Conservation (phyloP, 2,113 vertebrate genomes). For the Nothoprocta perdicaria region DNA sequence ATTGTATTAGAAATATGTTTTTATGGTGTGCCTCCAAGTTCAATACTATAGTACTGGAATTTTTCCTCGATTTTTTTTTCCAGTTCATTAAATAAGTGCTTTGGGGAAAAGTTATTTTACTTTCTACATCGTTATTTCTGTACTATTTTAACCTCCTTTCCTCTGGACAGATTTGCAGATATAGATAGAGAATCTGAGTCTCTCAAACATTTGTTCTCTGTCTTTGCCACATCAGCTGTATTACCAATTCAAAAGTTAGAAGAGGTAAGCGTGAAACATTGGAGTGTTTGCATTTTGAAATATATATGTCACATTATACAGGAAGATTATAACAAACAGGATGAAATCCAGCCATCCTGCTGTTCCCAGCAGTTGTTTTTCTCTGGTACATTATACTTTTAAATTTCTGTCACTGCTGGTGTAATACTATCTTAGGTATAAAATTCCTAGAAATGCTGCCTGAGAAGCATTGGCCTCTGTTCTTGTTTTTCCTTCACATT, state of each 20-base stretch:
- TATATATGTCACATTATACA: not conserved
- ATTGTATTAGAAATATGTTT: not conserved
- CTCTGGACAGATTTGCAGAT: not conserved
- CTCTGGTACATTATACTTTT: not conserved
- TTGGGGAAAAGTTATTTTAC: not conserved
- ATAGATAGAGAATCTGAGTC: not conserved
- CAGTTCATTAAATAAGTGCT: not conserved
- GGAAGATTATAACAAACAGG: constrained; percentile 2
- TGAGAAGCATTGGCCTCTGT: not conserved
- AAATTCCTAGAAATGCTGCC: not conserved
- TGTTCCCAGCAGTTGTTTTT: not conserved
- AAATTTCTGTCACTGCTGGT: not conserved
- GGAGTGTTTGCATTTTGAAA: not conserved
- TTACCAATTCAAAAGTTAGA: not conserved
- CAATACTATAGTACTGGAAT: not conserved
- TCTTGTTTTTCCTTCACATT: not conserved
- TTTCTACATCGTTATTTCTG: not conserved
- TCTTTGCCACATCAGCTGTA: not conserved
- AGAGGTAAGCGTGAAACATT: not conserved
- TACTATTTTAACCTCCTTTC: not conserved
- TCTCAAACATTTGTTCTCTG: not conserved
- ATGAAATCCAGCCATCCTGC: not conserved
- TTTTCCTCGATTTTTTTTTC: not conserved
- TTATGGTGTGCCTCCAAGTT: not conserved
- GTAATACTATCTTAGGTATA: not conserved